These are phyloP conservation scores for Meta bourneti DNA, from an alignment of 2,888 invertebrate species.

Conservation along the genomic window DNA sequence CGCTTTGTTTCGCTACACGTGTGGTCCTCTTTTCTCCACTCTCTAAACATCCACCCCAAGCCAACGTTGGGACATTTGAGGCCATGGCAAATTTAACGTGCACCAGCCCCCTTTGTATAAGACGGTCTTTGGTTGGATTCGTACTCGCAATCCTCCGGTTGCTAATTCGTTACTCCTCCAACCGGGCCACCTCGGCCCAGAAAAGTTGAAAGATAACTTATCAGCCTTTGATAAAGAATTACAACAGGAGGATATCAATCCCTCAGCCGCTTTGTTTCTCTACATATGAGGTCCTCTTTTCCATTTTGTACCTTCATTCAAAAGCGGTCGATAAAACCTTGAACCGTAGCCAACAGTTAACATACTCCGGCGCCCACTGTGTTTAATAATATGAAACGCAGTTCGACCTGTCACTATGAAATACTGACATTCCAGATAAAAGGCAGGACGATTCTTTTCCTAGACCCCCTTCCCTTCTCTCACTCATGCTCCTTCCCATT, in stretches of 20 bases:
- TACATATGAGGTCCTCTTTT: slow-evolving; percentile 6
- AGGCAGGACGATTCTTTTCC: slow-evolving; percentile 40
- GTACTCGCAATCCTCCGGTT: not conserved
- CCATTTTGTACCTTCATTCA: slow-evolving; percentile 57
- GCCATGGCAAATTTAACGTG: no score
- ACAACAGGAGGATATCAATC: slow-evolving; percentile 45
- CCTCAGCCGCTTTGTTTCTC: slow-evolving; percentile 39
- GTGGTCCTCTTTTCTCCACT: no score
- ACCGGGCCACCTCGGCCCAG: no score
- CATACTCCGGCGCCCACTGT: slow-evolving; percentile 43
- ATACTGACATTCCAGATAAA: slow-evolving; percentile 60
- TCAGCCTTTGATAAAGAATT: slow-evolving; percentile 41
- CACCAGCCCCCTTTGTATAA: no score
- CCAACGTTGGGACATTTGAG: no score
- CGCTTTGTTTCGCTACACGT: no score
- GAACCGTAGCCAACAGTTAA: slow-evolving; percentile 63
- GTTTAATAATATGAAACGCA: slow-evolving; percentile 69
- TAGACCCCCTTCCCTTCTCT: not conserved
- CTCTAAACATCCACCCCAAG: no score
- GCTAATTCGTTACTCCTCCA: no score
- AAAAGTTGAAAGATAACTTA: not conserved
- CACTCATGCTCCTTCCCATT: not conserved
- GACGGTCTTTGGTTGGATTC: no score
- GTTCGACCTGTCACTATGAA: slow-evolving; percentile 63
- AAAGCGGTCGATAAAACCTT: slow-evolving; percentile 70